Evolutionary conservation across 1,140 invertebrate genomes (phyloP).

Genomic region (Drosophila rufa): DNA sequence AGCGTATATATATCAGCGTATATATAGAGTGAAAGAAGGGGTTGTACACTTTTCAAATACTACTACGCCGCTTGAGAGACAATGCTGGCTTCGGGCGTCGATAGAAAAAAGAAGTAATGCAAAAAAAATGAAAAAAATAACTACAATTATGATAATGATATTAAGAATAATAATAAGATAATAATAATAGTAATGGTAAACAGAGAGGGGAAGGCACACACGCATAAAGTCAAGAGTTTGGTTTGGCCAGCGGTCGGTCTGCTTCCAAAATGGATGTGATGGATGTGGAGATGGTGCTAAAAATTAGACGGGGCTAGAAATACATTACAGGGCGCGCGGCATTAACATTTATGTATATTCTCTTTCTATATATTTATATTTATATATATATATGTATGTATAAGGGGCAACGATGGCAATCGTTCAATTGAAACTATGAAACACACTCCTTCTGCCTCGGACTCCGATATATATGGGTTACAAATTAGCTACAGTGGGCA

Average conservation of each 20-base stretch:
- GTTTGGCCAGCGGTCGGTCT: conserved; percentile 14
- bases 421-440: conserved; percentile 50
- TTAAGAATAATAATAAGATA: conserved; percentile 5
- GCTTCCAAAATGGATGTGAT: conserved; percentile 3
- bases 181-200: conserved; percentile 38
- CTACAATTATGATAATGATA: conserved; percentile 43
- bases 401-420: conserved; percentile 29
- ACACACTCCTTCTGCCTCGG: conserved; percentile 25
- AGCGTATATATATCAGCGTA: conserved; percentile 12
- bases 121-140: conserved; percentile 9
- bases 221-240: conserved; percentile 49
- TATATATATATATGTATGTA: conserved; percentile 6
- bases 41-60: conserved; percentile 21
- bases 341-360: conserved; percentile 42
- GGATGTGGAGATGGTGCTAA: conserved; percentile 3
- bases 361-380: conserved; percentile 23
- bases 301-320: conserved; percentile 1
- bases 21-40: conserved; percentile 13
- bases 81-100: not conserved
- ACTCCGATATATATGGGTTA: conserved; percentile 43
- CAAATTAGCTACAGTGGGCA: conserved; percentile 72
- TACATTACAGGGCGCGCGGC: conserved; percentile 32
- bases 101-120: not conserved
- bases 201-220: conserved; percentile 49
- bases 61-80: conserved; percentile 18